Conservation (phyloP, 2,888 invertebrate genomes). For the Metopia argyrocephala region DNA sequence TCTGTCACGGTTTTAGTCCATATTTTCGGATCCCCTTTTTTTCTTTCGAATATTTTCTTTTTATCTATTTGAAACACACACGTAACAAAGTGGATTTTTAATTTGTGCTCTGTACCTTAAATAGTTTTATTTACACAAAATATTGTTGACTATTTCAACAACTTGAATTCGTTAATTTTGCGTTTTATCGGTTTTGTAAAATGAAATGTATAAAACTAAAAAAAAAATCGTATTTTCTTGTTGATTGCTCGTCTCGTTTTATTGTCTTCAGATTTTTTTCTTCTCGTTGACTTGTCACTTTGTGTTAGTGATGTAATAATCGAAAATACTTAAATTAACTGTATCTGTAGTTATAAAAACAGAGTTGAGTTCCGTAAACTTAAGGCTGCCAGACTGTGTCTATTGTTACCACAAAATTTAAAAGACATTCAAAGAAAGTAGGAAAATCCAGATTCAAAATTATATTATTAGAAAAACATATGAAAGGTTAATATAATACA, state of each 20-base stretch:
- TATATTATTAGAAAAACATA: too few relatives aligned
- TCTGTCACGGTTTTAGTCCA: not conserved
- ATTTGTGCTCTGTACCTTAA: not conserved
- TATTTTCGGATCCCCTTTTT: constrained; percentile 1
- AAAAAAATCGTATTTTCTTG: constrained; percentile 53
- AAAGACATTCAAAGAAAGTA: too few relatives aligned
- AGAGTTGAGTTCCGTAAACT: not conserved
- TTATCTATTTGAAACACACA: constrained; percentile 47
- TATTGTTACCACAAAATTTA: too few relatives aligned
- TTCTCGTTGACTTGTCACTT: constrained; percentile 43
- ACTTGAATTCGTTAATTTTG: not conserved
- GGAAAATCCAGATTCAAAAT: too few relatives aligned
- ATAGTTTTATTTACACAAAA: not conserved
- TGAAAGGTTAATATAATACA: too few relatives aligned
- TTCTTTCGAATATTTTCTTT: constrained; percentile 20
- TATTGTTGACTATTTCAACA: not conserved
- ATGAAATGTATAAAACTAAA: constrained; percentile 40
- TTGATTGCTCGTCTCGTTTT: constrained; percentile 61
- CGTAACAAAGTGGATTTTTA: constrained; percentile 43
- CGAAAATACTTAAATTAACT: not conserved
- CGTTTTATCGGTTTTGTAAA: constrained; percentile 19
- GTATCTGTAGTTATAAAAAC: not conserved
- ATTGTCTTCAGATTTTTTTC: constrained; percentile 48
- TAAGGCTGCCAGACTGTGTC: constrained; percentile 15
- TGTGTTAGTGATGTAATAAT: not conserved